Base-by-base conservation (phyloP, 2,888 invertebrate genomes). In the Luffia ferchaultella region DNA sequence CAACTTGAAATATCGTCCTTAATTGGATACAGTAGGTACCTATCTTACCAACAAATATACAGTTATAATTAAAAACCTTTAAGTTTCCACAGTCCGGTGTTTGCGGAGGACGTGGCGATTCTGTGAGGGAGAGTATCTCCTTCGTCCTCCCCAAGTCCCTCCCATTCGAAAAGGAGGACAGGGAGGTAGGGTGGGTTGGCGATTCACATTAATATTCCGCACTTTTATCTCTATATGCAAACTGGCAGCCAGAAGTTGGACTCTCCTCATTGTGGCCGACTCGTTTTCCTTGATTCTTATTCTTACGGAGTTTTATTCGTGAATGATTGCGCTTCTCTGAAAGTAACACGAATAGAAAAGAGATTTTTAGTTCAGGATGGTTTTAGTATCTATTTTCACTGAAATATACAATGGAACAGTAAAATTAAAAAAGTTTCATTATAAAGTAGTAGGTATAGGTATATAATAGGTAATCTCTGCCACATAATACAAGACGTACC, bases 171-270 rank as follows among this genome's bases (percentile, higher is more conserved):
- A 45, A 30, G 48, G 53, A 53, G 50, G 54, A 50, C 9, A 41
- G 51, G n/a, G 41, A 48, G 60, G 56, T 57, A 55, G 52, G 58
- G 56, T 61, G 61, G 62, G 60, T 56, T 58, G 54, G 71, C 72
- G 73, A 76, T 75, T 73, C 82, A 76, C 82, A 83, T 83, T 83
- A 83, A 82, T 83, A 83, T 83, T 82, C 83, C 79, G 80, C 74
- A 80, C 82, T 83, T 83, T 83, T 83, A 83, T 83, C 83, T 83
- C 83, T 83, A 82, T 82, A 83, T 83, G 83, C 83, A 82, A 83
- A 83, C 82, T 80, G 82, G 82, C 79, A 74, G 76, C 70, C 73
- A 72, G 73, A 75, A 76, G 69, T 78, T 78, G 67, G 73, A 71
- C 73, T 70, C 30, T 30, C 70, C 71, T 80, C 82, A 83, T 82